Conservation (phyloP, 1,140 invertebrate species). For the Tetranychus cinnabarinus region DNA sequence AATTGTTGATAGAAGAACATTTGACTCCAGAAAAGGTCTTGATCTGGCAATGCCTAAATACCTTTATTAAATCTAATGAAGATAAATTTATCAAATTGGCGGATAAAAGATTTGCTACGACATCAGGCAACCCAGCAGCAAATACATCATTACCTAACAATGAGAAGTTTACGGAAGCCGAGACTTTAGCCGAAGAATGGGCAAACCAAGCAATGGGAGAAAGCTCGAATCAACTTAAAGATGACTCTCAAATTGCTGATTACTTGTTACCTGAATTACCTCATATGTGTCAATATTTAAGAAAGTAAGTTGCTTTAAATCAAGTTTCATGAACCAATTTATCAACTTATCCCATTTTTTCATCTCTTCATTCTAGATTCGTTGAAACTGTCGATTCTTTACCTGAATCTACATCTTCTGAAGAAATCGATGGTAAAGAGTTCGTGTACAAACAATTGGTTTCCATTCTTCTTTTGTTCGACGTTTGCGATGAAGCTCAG, state of each 20-base stretch:
- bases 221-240: not conserved
- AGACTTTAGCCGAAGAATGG: not conserved
- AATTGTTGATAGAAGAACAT: not conserved
- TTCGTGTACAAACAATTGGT: slow-evolving; percentile 3
- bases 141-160: not conserved
- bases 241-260: not conserved
- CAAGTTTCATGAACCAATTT: no score
- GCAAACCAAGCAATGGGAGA: not conserved
- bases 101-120: not conserved
- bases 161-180: not conserved
- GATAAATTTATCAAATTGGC: not conserved
- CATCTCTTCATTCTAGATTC: not conserved
- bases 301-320: not conserved
- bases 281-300: not conserved
- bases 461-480: not conserved
- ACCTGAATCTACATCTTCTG: not conserved
- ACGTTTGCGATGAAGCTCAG: slow-evolving; percentile 4
- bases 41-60: not conserved
- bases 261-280: slow-evolving; percentile 1
- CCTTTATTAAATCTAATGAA: not conserved
- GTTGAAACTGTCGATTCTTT: not conserved
- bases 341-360: not conserved
- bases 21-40: not conserved
- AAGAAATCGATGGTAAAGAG: not conserved
- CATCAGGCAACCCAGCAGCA: not conserved